A percentile compares a stretch with the other conserved stretches of the same genome.
phyloP scores from a whole-genome alignment of 2,113 vertebrate genomes.

The Tylochromis polylepis region DNA sequence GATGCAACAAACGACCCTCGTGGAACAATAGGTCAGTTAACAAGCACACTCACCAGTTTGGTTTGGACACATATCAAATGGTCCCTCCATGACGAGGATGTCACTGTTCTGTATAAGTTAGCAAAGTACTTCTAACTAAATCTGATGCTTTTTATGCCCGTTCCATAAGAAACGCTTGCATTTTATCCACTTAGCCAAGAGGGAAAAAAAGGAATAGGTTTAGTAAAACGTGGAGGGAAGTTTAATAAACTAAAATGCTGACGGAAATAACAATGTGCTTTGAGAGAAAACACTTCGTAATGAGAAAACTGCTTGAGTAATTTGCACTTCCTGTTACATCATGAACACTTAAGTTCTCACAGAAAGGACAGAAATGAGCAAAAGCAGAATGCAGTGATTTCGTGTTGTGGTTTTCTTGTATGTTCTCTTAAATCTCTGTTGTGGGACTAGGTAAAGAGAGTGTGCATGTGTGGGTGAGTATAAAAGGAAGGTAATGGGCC shows the following conservation, averaged over 20 bases:
- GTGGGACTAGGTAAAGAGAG: conserved; percentile 37
- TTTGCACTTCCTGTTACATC: conserved; percentile 53
- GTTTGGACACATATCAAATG: conserved; percentile 57
- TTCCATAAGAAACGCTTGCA: conserved; percentile 27
- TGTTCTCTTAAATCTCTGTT: conserved; percentile 39
- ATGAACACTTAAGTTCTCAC: conserved; percentile 3
- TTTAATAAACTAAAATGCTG: conserved; percentile 51
- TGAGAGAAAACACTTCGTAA: conserved; percentile 56
- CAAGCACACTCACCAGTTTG: conserved; percentile 32
- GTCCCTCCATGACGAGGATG: conserved; percentile 3
- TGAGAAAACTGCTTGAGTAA: conserved; percentile 37
- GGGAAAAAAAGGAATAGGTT: background rate
- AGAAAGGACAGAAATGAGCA: background rate
- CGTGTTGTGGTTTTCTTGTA: conserved; percentile 39
- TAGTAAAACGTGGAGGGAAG: background rate
- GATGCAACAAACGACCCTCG: conserved; percentile 14
- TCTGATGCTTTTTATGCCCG: conserved; percentile 1
- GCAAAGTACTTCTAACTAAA: conserved; percentile 7
- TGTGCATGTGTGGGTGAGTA: conserved; percentile 32
- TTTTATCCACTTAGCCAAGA: conserved; percentile 19
- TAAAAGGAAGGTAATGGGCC: conserved; percentile 52
- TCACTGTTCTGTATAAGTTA: conserved; percentile 9
- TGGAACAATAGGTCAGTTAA: conserved; percentile 60
- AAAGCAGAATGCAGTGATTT: conserved; percentile 7
- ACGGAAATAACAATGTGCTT: conserved; percentile 55